phyloP scores from a whole-genome alignment of 2,113 vertebrate species.

The Corythornis vintsioides region DNA sequence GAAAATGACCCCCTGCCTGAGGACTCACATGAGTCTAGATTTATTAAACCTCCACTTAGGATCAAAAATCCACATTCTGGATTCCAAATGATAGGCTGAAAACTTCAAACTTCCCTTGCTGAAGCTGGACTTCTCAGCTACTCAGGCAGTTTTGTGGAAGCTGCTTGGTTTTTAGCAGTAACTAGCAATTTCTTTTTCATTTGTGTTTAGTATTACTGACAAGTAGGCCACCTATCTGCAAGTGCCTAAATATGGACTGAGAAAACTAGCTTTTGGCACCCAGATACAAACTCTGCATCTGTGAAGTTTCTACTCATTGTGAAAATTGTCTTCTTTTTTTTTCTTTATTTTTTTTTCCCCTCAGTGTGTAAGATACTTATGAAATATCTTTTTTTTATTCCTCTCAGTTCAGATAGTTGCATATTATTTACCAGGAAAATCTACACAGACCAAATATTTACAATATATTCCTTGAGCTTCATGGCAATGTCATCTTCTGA shows the following conservation, averaged over 20 bases:
- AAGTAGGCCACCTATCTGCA: conserved; percentile 54
- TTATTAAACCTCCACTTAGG: conserved; percentile 65
- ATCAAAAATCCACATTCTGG: conserved; percentile 23
- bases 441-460: not conserved
- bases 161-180: not conserved
- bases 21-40: conserved; percentile 45
- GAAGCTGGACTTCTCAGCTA: not conserved
- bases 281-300: not conserved
- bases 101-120: not conserved
- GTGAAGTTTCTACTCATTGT: conserved; percentile 48
- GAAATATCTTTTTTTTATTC: not conserved
- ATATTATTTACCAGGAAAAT: not conserved
- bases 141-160: not conserved
- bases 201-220: conserved; percentile 29
- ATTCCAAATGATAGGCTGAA: not conserved
- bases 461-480: not conserved
- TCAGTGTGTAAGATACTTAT: not conserved
- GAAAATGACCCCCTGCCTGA: conserved; percentile 40
- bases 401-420: not conserved
- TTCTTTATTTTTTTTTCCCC: not conserved
- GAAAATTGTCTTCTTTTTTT: not conserved
- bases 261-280: conserved; percentile 34
- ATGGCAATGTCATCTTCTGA: not conserved
- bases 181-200: not conserved
- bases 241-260: conserved; percentile 46